These are phyloP conservation scores for Trachymyrmex septentrionalis DNA, from an alignment of 1,140 invertebrate genomes.

Conservation along the genomic window DNA sequence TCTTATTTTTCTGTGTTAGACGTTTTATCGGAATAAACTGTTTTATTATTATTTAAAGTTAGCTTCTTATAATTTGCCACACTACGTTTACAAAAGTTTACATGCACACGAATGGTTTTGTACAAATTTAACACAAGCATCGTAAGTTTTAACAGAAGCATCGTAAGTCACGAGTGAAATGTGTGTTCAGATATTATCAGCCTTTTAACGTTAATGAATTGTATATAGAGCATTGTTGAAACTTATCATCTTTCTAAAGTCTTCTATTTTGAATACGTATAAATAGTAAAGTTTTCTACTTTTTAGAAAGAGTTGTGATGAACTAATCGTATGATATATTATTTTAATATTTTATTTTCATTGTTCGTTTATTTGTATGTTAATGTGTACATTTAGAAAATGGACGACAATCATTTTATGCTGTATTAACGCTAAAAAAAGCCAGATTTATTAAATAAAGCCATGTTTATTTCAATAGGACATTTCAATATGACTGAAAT, in stretches of 20 bases:
- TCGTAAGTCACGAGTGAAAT: conserved; percentile 3
- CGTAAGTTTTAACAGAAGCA: no score
- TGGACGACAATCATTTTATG: background rate
- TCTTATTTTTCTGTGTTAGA: background rate
- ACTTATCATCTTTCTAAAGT: background rate
- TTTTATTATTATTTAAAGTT: background rate
- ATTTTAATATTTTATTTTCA: background rate
- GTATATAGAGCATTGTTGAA: background rate
- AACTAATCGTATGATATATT: background rate
- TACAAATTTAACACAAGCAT: conserved; percentile 33
- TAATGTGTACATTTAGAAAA: background rate
- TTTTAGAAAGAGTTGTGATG: background rate
- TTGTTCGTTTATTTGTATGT: background rate
- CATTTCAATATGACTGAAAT: background rate
- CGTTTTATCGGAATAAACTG: background rate
- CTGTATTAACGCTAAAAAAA: conserved; percentile 18
- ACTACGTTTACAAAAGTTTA: background rate
- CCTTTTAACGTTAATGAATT: conserved; percentile 15
- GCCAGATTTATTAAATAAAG: no score
- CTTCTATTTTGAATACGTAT: background rate
- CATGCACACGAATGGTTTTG: conserved; percentile 23
- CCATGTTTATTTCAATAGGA: background rate
- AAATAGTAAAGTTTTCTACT: background rate
- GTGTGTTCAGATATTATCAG: background rate
- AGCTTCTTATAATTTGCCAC: conserved; percentile 27